These are phyloP conservation scores for Hydriomena furcata DNA, from an alignment of 2,888 invertebrate genomes.

Conservation along the genomic window DNA sequence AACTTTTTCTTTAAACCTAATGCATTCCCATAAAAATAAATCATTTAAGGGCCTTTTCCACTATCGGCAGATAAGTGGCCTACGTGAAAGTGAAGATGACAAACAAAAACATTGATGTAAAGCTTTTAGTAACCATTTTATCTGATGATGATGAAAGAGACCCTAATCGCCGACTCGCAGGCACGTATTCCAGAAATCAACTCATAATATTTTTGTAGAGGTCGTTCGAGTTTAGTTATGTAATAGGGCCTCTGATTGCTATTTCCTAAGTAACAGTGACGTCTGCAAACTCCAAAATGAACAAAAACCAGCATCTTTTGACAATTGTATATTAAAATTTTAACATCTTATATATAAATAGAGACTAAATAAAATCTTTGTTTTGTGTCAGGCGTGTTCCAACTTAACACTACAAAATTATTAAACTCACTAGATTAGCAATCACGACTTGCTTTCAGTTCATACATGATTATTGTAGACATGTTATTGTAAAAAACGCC, in stretches of 20 bases:
- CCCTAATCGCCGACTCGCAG: neutral
- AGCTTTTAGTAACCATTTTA: neutral
- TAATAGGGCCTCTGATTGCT: neutral
- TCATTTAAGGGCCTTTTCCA: neutral
- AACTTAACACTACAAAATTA: constrained; percentile 15
- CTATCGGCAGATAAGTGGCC: neutral
- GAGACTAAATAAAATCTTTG: constrained; percentile 33
- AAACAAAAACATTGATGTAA: neutral
- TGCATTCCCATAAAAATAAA: neutral
- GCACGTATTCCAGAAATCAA: neutral
- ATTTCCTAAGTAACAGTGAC: constrained; percentile 2
- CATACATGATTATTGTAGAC: too few species aligned
- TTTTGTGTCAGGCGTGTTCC: constrained; percentile 23
- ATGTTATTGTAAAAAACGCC: neutral
- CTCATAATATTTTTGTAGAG: neutral
- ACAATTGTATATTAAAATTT: constrained; percentile 29
- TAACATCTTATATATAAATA: constrained; percentile 30
- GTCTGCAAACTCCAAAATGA: constrained; percentile 16
- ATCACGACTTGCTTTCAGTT: constrained; percentile 6
- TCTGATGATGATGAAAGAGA: neutral
- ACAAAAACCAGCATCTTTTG: constrained; percentile 32
- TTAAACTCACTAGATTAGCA: constrained; percentile 9
- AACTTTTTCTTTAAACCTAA: too few species aligned
- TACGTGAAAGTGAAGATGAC: neutral
- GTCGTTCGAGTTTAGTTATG: neutral